Evolutionary conservation across 2,888 invertebrate species (phyloP), one percentile per base, ranked within the genome.

Genomic region (Rapana venosa): DNA sequence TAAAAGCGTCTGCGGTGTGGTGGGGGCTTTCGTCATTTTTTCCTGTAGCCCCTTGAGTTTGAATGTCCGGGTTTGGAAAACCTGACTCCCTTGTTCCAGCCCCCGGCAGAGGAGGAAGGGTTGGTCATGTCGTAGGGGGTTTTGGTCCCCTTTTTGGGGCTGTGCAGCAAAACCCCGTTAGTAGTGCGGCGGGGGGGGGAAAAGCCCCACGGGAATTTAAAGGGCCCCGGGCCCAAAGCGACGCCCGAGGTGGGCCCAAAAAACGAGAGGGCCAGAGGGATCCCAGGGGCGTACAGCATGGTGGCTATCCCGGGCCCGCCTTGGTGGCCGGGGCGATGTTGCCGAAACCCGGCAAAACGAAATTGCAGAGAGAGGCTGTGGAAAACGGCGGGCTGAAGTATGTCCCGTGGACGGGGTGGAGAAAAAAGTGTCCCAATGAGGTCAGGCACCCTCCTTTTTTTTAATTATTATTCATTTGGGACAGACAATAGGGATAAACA

Each of bases 161-260:
- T 85, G 91, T 93, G 81, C 97, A 97, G 94, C 98, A 98, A 94
- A 98, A 98, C 91, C 98, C 98, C 0, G 98, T 98, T 98, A 98
- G 96, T 95, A 95, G 90, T 92, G 30, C 94, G 91, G 66, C 94
- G 91, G 26, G 93, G 91, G n/a, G n/a, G n/a, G n/a, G n/a, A n/a
- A n/a, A 91, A 92, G 15, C 93, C 92, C 98, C 98, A 98, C 47
- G 98, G 96, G 96, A 98, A 98, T 96, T 99, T 99, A 99, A 98
- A 91, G 97, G 97, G 92, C 98, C 97, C 47, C 4, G 47, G 4
- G n/a, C n/a, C 99, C 99, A 95, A 99, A 98, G 20, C 98, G 97
- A 98, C 99, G 92, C 99, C 99, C 95, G n/a, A 99, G 98, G 96
- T 99, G 99, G 77, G 99, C 98, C 92, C n/a, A n/a, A n/a, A 99